Evolutionary conservation across 2,888 invertebrate genomes (phyloP).

Genomic region (Cephalotes varians): DNA sequence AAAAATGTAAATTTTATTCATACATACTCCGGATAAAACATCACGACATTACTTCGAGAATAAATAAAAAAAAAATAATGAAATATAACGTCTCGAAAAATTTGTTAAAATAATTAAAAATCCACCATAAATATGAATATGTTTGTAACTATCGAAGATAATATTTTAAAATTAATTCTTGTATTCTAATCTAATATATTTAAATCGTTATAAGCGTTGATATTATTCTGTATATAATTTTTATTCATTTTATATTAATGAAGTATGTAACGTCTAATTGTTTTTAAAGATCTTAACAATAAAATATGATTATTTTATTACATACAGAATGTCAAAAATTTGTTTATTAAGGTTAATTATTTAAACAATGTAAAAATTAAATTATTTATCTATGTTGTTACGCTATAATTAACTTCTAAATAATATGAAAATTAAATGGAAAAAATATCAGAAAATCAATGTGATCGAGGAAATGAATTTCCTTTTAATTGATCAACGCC

Average conservation of each 20-base stretch:
- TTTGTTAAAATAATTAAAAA: not conserved
- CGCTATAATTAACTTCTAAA: not conserved
- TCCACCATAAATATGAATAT: not conserved
- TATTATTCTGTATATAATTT: not conserved
- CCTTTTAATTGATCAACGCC: constrained; percentile 70
- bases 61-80: not conserved
- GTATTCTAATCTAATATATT: not conserved
- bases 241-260: not conserved
- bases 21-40: not conserved
- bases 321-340: not conserved
- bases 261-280: not conserved
- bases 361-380: not conserved
- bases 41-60: not conserved
- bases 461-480: constrained; percentile 66
- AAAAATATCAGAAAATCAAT: not conserved
- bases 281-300: not conserved
- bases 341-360: not conserved
- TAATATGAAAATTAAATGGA: not conserved
- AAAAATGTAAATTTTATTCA: constrained; percentile 39
- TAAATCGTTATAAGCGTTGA: not conserved
- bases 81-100: not conserved
- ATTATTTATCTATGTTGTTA: not conserved
- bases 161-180: not conserved
- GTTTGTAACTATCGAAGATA: not conserved
- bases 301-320: not conserved